Base-by-base conservation (phyloP, 2,113 vertebrate species). In the Mormyrus lacerda region DNA sequence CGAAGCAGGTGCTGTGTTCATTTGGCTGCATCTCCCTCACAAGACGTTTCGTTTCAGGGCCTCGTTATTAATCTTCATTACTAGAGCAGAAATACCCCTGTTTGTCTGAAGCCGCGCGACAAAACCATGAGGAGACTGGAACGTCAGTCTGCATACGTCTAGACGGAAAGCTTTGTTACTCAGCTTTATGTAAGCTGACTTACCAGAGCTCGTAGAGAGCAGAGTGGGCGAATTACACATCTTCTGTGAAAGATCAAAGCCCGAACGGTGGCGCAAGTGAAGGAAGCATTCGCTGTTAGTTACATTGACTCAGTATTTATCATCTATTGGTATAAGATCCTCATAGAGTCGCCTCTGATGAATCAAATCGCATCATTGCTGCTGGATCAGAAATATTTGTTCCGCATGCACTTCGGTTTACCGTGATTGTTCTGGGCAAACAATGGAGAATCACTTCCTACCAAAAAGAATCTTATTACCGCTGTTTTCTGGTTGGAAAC, bases 91-190 rank as follows among this genome's bases (percentile, higher is more conserved):
- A 91, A 87, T 79, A 90, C 88, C 90, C 90, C 90, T 50, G 92
- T 93, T 92, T 92, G 91, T 91, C 92, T 92, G 89, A 91, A 92
- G 61, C 88, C 87, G 48, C 85, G 89, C 90, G 89, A 88, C 92
- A 92, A 92, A 79, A 92, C 89, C 88, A 53, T n/a, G 87, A 86
- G 53, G 89, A 91, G 88, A 91, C 76, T 91, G 90, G 89, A 90
- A 48, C 89, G 87, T 82, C 76, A 79, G 13, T 84, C 65, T 87
- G 87, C 65, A 51, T 89, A 90, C 47, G 55, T 42, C 19, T 39
- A 65, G 87, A 61, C 4, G 58, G 82, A 9, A n/a, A 84, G 55
- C 53, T 87, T 87, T 87, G 8, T 69, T 39, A 88, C 39, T 90
- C 55, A 85, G 55, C 65, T 79, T 88, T 53, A 79, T 88, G 69